Percentiles rank a stretch among this genome's conserved stretches.
Evolutionary conservation across 2,797 vertebrate species (phyloP).

Genomic region (Xiphophorus birchmanni): DNA sequence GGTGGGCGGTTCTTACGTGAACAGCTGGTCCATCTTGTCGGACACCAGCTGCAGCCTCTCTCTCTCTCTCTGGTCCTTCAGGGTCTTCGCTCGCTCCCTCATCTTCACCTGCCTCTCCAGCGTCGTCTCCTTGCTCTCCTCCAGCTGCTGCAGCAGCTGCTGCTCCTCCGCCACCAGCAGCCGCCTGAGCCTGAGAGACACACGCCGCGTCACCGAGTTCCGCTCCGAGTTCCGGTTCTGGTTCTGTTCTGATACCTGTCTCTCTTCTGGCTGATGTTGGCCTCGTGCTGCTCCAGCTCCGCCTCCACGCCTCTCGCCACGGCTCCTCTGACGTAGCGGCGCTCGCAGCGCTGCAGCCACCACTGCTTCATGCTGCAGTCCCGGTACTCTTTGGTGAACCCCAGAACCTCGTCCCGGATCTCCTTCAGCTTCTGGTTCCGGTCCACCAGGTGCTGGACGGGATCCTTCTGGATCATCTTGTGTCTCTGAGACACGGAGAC

Average conservation of each 20-base stretch:
- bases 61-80: slow-evolving; percentile 84
- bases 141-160: slow-evolving; percentile 80
- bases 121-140: slow-evolving; percentile 75
- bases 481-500: slow-evolving; percentile 31
- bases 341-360: slow-evolving; percentile 77
- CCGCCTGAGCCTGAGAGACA: slow-evolving; percentile 78
- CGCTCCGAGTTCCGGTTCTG: neutral
- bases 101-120: slow-evolving; percentile 81
- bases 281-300: slow-evolving; percentile 70
- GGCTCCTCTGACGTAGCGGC: slow-evolving; percentile 54
- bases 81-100: slow-evolving; percentile 73
- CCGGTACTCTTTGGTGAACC: slow-evolving; percentile 70
- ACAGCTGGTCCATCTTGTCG: slow-evolving; percentile 87
- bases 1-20: slow-evolving; percentile 78
- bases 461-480: slow-evolving; percentile 38
- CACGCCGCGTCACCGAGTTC: neutral
- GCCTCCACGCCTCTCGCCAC: slow-evolving; percentile 70
- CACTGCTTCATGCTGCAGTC: slow-evolving; percentile 40
- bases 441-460: slow-evolving; percentile 34
- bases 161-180: slow-evolving; percentile 86
- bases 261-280: slow-evolving; percentile 76
- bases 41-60: slow-evolving; percentile 83
- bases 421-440: slow-evolving; percentile 63
- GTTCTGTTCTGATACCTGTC: slow-evolving; percentile 75
- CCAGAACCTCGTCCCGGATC: slow-evolving; percentile 52